These are phyloP conservation scores for Apamea monoglypha DNA, from an alignment of 2,888 invertebrate genomes.

Conservation along the genomic window DNA sequence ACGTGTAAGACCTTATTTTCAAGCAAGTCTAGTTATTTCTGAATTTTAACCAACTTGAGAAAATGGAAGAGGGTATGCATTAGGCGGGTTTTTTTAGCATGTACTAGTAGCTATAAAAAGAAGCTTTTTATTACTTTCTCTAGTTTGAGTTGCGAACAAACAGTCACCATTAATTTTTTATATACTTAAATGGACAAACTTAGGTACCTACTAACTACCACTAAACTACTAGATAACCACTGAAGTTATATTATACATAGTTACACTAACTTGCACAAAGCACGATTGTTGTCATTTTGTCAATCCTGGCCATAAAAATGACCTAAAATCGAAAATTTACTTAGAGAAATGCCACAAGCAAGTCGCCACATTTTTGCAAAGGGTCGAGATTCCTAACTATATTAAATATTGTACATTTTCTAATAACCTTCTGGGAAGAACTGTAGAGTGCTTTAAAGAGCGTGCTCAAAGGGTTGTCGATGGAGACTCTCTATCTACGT, in stretches of 20 bases:
- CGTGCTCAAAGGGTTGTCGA: slow-evolving; percentile 40
- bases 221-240: neutral
- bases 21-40: neutral
- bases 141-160: neutral
- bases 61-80: neutral
- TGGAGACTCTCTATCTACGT: neutral
- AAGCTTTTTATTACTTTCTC: neutral
- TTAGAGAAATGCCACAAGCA: slow-evolving; percentile 10
- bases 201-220: neutral
- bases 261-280: neutral
- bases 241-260: neutral
- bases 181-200: neutral
- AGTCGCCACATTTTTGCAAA: slow-evolving; percentile 22
- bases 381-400: slow-evolving; percentile 34
- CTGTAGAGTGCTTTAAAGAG: slow-evolving; percentile 38
- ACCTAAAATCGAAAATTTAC: neutral
- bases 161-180: neutral
- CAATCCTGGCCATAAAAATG: neutral
- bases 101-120: neutral
- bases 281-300: neutral
- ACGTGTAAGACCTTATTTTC: neutral
- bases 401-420: slow-evolving; percentile 46
- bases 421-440: slow-evolving; percentile 30
- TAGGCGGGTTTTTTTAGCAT: neutral
- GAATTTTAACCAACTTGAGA: neutral